phyloP scores from a whole-genome alignment of 2,797 vertebrate species.

The Anguilla megastoma region DNA sequence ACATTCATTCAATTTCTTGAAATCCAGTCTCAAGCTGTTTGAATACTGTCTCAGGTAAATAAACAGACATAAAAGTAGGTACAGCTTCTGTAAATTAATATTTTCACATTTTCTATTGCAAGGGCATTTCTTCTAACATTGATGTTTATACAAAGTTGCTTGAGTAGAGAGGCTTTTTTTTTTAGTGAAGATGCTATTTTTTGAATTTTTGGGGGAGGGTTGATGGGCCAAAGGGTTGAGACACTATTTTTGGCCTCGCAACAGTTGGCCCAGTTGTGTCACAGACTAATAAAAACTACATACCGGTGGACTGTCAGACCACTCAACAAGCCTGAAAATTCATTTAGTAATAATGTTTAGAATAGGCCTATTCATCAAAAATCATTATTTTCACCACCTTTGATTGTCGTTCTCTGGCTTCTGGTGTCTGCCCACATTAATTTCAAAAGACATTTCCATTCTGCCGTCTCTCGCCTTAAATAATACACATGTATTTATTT shows the following conservation, averaged over 20 bases:
- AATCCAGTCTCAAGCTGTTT: background rate
- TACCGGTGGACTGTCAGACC: background rate
- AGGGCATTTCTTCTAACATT: background rate
- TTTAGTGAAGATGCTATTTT: background rate
- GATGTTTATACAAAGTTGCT: background rate
- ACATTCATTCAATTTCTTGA: too few relatives aligned
- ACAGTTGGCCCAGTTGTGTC: background rate
- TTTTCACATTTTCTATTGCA: background rate
- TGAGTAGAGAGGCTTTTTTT: background rate
- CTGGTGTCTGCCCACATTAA: background rate
- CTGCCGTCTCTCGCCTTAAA: background rate
- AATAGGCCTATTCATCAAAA: background rate
- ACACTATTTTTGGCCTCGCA: background rate
- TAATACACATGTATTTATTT: too few relatives aligned
- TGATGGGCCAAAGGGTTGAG: background rate
- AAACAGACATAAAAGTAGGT: background rate
- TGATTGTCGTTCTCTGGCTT: background rate
- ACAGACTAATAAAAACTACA: background rate
- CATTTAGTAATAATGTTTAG: background rate
- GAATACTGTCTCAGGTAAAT: background rate
- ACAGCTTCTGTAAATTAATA: background rate
- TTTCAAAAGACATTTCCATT: background rate
- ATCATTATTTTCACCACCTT: background rate
- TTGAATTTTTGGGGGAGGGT: background rate
- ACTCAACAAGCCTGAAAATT: background rate